Percentiles rank a stretch among this genome's conserved stretches.
phyloP scores from a whole-genome alignment of 2,888 invertebrate species.

The Atethmia centrago region DNA sequence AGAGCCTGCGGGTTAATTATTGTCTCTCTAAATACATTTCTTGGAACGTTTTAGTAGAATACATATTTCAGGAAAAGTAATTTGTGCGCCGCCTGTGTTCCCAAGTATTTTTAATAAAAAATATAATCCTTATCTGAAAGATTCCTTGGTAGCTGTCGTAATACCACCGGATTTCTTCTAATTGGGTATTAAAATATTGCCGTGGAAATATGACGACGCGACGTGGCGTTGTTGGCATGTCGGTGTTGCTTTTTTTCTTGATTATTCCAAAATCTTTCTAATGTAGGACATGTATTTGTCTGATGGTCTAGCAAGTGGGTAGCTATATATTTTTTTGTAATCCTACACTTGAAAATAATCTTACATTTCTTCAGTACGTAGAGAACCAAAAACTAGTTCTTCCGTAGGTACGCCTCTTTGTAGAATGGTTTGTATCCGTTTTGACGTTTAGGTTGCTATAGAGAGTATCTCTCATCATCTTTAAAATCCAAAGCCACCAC shows the following conservation, averaged over 20 bases:
- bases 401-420: no score
- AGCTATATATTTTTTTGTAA: background rate
- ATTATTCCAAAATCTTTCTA: background rate
- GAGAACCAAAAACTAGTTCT: background rate
- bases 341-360: background rate
- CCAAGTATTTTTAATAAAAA: conserved; percentile 43
- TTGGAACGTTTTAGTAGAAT: conserved; percentile 39
- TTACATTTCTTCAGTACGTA: background rate
- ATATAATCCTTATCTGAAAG: conserved; percentile 39
- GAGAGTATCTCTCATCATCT: no score
- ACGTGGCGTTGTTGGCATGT: background rate
- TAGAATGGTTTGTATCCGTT: background rate
- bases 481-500: background rate
- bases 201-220: background rate
- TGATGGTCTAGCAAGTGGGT: background rate
- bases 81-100: conserved; percentile 41
- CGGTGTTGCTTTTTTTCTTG: background rate
- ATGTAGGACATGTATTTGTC: background rate
- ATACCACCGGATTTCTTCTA: conserved; percentile 16
- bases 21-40: conserved; percentile 48
- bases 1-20: conserved; percentile 38
- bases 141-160: conserved; percentile 26
- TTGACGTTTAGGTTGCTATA: background rate
- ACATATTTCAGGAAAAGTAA: conserved; percentile 39
- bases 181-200: conserved; percentile 42